phyloP scores from a whole-genome alignment of 2,797 vertebrate genomes.

The Aeoliscus strigatus region DNA sequence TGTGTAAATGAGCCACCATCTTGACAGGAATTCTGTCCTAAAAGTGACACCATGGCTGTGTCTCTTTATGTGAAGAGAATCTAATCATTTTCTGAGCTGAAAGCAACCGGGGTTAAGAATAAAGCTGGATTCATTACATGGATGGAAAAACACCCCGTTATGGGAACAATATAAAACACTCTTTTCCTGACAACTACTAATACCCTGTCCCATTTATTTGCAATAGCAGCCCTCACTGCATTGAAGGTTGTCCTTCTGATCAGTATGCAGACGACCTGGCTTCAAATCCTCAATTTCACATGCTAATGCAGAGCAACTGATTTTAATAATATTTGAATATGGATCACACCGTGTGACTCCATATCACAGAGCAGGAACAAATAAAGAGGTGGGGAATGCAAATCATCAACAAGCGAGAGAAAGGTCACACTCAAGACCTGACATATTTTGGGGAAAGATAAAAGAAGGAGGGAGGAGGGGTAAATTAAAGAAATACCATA shows the following conservation, averaged over 20 bases:
- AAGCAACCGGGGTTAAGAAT: constrained; percentile 32
- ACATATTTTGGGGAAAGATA: constrained; percentile 62
- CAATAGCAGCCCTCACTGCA: constrained; percentile 59
- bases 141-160: constrained; percentile 32
- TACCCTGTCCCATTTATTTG: constrained; percentile 59
- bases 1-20: constrained; percentile 19
- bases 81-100: constrained; percentile 42
- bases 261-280: constrained; percentile 73
- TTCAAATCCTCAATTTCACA: constrained; percentile 77
- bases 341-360: constrained; percentile 72
- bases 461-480: constrained; percentile 40
- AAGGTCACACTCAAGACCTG: constrained; percentile 64
- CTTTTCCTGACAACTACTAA: constrained; percentile 58
- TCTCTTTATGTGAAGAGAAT: constrained; percentile 32
- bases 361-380: constrained; percentile 59
- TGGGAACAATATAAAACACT: constrained; percentile 38
- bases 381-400: constrained; percentile 59
- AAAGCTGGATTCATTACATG: constrained; percentile 55
- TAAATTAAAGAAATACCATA: constrained; percentile 53
- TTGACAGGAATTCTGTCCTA: constrained; percentile 16
- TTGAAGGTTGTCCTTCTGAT: constrained; percentile 67
- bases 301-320: constrained; percentile 72
- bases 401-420: constrained; percentile 67
- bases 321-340: constrained; percentile 82
- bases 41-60: constrained; percentile 17